Percentiles rank a stretch among this genome's conserved stretches.
Conservation (phyloP, 2,113 vertebrate species). For the Pollachius pollachius region DNA sequence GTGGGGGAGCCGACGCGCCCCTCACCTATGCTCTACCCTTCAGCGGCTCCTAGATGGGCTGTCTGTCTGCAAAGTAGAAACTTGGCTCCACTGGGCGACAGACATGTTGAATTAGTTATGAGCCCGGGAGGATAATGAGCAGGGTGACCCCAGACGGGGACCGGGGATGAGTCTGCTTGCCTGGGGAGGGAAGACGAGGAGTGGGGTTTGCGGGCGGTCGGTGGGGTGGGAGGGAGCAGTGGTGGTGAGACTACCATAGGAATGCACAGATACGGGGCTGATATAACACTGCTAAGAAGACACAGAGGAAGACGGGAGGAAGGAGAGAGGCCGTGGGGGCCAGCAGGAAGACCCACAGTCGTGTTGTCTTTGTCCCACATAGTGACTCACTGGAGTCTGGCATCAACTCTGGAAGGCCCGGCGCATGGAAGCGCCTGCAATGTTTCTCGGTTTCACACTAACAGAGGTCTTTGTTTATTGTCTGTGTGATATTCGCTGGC, state of each 20-base stretch:
- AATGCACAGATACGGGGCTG: constrained; percentile 11
- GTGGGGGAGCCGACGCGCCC: background rate
- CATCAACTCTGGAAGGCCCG: background rate
- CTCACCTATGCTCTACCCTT: constrained; percentile 18
- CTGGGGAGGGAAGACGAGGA: background rate
- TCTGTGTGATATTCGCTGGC: background rate
- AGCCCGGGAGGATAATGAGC: constrained; percentile 28
- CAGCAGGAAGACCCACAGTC: background rate
- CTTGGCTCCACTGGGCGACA: constrained; percentile 18
- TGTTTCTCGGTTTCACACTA: constrained; percentile 31
- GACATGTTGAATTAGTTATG: constrained; percentile 37
- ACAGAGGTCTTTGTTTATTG: constrained; percentile 16
- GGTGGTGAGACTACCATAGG: background rate
- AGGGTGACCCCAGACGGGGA: constrained; percentile 35
- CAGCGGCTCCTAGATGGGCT: constrained; percentile 16
- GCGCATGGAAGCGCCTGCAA: constrained; percentile 18
- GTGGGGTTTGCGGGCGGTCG: too few species aligned
- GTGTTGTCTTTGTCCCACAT: background rate
- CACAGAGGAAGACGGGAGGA: background rate
- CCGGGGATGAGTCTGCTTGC: constrained; percentile 28
- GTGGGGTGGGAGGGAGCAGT: too few species aligned
- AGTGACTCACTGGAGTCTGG: constrained; percentile 14
- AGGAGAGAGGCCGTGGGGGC: background rate
- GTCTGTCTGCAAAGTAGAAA: constrained; percentile 1
- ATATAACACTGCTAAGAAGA: background rate